These are phyloP conservation scores for Paedocypris micromegethes DNA, from an alignment of 2,797 vertebrate species.

Conservation along the genomic window DNA sequence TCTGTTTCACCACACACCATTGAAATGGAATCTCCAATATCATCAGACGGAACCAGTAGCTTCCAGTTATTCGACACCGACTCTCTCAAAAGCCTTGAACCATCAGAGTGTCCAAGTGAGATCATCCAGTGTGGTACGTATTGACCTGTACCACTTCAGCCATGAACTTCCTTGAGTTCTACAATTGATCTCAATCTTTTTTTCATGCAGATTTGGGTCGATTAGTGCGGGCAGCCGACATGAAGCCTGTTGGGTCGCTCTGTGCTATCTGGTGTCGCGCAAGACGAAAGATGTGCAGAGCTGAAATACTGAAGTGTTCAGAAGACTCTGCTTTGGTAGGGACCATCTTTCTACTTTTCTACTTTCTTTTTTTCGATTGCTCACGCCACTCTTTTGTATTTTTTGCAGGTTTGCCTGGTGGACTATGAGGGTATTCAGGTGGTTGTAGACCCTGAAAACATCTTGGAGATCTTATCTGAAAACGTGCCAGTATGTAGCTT, in stretches of 20 bases:
- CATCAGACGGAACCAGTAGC: too few species aligned
- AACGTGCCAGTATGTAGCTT: slow-evolving; percentile 41
- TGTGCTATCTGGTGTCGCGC: slow-evolving; percentile 69
- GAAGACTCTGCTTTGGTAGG: slow-evolving; percentile 68
- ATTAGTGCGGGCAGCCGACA: slow-evolving; percentile 51
- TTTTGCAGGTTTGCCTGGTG: slow-evolving; percentile 51
- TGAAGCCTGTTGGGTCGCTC: slow-evolving; percentile 63
- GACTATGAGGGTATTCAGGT: slow-evolving; percentile 44
- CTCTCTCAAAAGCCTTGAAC: too few species aligned
- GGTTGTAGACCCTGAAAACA: slow-evolving; percentile 48
- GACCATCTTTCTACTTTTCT: not conserved
- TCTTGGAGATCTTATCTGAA: slow-evolving; percentile 45
- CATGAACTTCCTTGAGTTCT: not conserved
- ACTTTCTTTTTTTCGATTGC: not conserved
- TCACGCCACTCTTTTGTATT: too few species aligned
- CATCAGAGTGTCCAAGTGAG: too few species aligned
- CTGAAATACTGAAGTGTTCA: slow-evolving; percentile 66
- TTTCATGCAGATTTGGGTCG: slow-evolving; percentile 46
- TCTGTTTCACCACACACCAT: too few species aligned
- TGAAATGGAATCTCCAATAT: too few species aligned
- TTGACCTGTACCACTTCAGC: not conserved
- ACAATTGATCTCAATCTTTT: not conserved
- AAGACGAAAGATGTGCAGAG: slow-evolving; percentile 63
- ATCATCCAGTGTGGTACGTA: not conserved
- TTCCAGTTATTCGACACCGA: too few species aligned